Percentiles rank a stretch among this genome's conserved stretches.
Evolutionary conservation across 2,888 invertebrate species (phyloP).

Genomic region (Bruchidius siliquastri): DNA sequence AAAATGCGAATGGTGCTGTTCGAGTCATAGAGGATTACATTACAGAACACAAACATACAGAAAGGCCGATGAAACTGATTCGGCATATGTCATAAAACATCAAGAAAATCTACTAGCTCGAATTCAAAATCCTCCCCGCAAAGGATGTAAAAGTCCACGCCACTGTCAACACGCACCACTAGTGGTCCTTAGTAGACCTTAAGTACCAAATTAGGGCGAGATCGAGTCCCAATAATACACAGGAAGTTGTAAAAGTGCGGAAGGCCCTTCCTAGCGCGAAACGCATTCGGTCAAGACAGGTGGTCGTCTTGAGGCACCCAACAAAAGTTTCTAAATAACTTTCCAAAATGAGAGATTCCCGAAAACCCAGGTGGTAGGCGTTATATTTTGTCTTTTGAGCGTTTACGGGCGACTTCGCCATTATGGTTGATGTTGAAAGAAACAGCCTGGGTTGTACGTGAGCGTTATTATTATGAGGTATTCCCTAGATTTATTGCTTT

Average conservation of each 20-base stretch:
- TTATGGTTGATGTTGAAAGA: constrained; percentile 7
- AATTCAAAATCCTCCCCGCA: too few relatives aligned
- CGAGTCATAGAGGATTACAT: too few relatives aligned
- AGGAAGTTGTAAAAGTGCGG: constrained; percentile 24
- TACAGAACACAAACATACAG: too few relatives aligned
- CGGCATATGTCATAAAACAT: too few relatives aligned
- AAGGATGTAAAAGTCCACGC: background rate
- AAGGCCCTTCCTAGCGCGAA: constrained; percentile 27
- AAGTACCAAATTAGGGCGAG: constrained; percentile 32
- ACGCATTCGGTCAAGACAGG: constrained; percentile 21
- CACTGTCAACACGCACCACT: constrained; percentile 13
- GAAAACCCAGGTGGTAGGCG: constrained; percentile 39
- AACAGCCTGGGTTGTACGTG: constrained; percentile 8
- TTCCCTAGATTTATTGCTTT: background rate
- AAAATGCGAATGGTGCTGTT: too few relatives aligned
- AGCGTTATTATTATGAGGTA: constrained; percentile 16
- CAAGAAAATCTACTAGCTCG: too few relatives aligned
- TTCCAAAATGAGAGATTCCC: constrained; percentile 14
- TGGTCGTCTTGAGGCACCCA: constrained; percentile 27
- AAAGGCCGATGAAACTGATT: too few relatives aligned
- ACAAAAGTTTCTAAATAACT: constrained; percentile 11
- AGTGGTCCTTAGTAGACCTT: constrained; percentile 22
- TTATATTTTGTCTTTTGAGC: constrained; percentile 31
- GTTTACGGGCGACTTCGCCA: constrained; percentile 7
- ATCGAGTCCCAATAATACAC: constrained; percentile 19